phyloP scores from a whole-genome alignment of 37 sponge, comb jelly and placozoan genomes.

The Aplysina aerophoba region DNA sequence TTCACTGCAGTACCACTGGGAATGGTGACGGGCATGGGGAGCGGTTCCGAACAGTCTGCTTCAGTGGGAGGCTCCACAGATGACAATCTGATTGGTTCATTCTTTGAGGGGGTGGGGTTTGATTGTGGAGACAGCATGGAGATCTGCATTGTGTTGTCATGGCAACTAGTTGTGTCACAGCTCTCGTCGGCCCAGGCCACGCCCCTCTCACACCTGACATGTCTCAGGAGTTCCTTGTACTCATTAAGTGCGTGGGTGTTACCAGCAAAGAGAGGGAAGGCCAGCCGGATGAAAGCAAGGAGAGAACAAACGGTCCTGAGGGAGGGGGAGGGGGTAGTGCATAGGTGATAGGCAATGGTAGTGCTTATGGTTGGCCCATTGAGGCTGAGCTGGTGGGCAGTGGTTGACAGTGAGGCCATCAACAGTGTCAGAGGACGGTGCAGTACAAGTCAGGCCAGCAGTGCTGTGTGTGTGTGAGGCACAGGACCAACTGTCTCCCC shows the following conservation, averaged over 20 bases:
- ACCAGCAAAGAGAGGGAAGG: background rate
- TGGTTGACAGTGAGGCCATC: too few relatives aligned
- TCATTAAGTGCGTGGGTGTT: background rate
- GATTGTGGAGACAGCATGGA: background rate
- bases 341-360: too few relatives aligned
- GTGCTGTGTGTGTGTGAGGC: too few relatives aligned
- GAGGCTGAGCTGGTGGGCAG: too few relatives aligned
- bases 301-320: background rate
- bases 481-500: too few relatives aligned
- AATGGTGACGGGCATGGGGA: too few relatives aligned
- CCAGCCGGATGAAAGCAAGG: background rate
- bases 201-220: slow-evolving; percentile 71
- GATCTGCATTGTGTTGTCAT: background rate
- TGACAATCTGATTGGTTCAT: background rate
- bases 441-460: too few relatives aligned
- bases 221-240: slow-evolving; percentile 38
- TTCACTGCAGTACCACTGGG: background rate
- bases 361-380: too few relatives aligned
- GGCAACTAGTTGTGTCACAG: background rate
- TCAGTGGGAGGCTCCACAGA: background rate
- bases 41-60: too few relatives aligned
- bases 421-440: too few relatives aligned
- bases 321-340: slow-evolving; percentile 2
- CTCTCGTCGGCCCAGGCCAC: slow-evolving; percentile 79
- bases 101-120: background rate